Percentiles rank a stretch among this genome's conserved stretches.
Evolutionary conservation across 2,113 vertebrate genomes (phyloP).

Genomic region (Microcebus griseorufus): DNA sequence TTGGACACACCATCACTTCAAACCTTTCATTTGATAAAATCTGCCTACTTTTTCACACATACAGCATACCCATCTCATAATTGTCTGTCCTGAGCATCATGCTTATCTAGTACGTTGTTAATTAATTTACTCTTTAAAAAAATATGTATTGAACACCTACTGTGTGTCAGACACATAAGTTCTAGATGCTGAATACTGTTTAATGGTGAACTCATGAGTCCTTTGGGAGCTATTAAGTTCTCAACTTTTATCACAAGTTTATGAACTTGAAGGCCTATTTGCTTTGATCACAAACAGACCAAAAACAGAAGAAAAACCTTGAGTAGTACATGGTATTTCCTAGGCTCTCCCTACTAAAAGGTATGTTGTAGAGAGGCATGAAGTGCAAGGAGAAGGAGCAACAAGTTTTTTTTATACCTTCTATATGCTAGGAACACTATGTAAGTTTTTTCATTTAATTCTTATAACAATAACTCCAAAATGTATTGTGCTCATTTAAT

Average conservation of each 20-base stretch:
- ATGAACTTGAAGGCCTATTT: constrained; percentile 29
- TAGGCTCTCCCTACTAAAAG: constrained; percentile 6
- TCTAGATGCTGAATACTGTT: neutral
- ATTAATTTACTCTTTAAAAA: constrained; percentile 24
- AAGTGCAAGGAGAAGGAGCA: neutral
- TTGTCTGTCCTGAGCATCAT: neutral
- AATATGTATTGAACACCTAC: neutral
- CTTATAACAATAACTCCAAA: constrained; percentile 9
- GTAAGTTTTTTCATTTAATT: constrained; percentile 24
- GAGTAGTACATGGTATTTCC: constrained; percentile 17
- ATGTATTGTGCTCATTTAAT: neutral
- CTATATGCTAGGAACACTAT: neutral
- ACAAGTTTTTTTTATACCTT: neutral
- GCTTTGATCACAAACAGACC: constrained; percentile 33
- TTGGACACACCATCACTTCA: neutral
- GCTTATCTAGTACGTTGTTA: constrained; percentile 19
- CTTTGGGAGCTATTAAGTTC: constrained; percentile 20
- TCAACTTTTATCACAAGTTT: constrained; percentile 29
- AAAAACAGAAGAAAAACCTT: constrained; percentile 41
- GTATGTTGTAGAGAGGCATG: neutral
- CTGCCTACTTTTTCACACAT: constrained; percentile 50
- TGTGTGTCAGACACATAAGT: neutral
- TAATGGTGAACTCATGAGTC: neutral
- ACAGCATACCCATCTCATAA: neutral
- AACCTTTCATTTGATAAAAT: constrained; percentile 38